Percentiles rank a stretch among this genome's conserved stretches.
Conservation (phyloP, 2,888 invertebrate genomes). For the Hirudinaria manillensis region DNA sequence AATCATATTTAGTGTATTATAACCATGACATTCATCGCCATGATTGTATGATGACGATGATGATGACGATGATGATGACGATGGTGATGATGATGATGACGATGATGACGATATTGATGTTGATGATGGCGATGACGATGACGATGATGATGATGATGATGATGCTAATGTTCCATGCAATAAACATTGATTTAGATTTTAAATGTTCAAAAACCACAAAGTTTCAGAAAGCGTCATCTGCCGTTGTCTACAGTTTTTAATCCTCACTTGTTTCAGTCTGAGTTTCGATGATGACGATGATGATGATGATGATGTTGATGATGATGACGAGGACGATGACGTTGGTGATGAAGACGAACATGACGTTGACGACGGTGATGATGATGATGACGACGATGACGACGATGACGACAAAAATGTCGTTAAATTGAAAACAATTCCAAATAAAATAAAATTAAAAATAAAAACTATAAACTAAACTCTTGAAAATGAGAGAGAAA, state of each 20-base stretch:
- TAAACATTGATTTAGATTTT: too few species aligned
- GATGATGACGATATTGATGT: constrained; percentile 4
- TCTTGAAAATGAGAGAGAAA: too few species aligned
- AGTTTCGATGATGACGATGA: not conserved
- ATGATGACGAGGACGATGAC: not conserved
- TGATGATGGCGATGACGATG: constrained; percentile 3
- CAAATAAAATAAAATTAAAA: too few species aligned
- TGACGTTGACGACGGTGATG: constrained; percentile 16
- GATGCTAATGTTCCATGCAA: constrained; percentile 16
- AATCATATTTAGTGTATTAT: too few species aligned
- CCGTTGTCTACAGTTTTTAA: too few species aligned
- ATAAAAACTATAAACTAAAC: too few species aligned
- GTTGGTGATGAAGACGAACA: not conserved
- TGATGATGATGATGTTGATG: not conserved
- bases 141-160: constrained; percentile 9
- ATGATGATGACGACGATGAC: not conserved
- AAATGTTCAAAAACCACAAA: too few species aligned
- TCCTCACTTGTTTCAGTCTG: too few species aligned
- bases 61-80: not conserved
- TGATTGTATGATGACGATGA: not conserved
- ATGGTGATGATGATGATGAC: constrained; percentile 13
- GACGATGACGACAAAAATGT: not conserved
- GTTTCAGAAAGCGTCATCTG: too few species aligned
- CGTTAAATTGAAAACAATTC: not conserved
- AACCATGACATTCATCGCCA: too few species aligned